Evolutionary conservation across 2,888 invertebrate genomes (phyloP), one percentile per base, ranked within the genome.

Genomic region (Suillia variegata): DNA sequence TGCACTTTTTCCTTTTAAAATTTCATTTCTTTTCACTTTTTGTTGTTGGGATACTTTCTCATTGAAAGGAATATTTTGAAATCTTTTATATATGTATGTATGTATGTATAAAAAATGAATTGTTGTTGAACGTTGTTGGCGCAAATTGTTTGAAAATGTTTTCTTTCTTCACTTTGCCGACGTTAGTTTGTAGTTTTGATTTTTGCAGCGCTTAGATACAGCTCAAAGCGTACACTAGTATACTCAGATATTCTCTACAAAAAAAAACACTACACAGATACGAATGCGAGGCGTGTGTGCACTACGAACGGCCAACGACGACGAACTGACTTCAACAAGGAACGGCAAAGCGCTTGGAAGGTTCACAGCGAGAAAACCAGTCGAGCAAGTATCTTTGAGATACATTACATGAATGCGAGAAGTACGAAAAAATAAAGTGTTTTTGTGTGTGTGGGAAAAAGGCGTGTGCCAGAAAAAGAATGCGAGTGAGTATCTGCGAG

Each of bases 231-330:
- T 38, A 10, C 38, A 13, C 13, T 4, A n/a, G n/a, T n/a, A n/a
- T n/a, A n/a, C n/a, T n/a, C 17, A 45, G 45, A 45, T 45, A 45
- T 20, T n/a, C n/a, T n/a, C n/a, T n/a, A n/a, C n/a, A n/a, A n/a
- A 12, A 33, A 34, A 13, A 49, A 38, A 66, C 65, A 60, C 65
- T 66, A 42, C 18, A 5, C 17, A 2, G 38, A 45, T 20, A 45
- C 55, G 45, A 54, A 51, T 42, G 59, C 17, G 45, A 17, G 45
- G 18, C 20, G 70, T 74, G 74, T 79, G 80, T 82, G 79, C 78
- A 74, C 76, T 77, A 77, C 79, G 79, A 70, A 76, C 77, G 80
- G 78, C 82, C 78, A 80, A 78, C 81, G 80, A 78, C 78, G 79
- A 76, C 74, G 76, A 80, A 82, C 82, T 82, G 80, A 82, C 80